Evolutionary conservation across 1,140 invertebrate species (phyloP).

Genomic region (Euwallacea similis): DNA sequence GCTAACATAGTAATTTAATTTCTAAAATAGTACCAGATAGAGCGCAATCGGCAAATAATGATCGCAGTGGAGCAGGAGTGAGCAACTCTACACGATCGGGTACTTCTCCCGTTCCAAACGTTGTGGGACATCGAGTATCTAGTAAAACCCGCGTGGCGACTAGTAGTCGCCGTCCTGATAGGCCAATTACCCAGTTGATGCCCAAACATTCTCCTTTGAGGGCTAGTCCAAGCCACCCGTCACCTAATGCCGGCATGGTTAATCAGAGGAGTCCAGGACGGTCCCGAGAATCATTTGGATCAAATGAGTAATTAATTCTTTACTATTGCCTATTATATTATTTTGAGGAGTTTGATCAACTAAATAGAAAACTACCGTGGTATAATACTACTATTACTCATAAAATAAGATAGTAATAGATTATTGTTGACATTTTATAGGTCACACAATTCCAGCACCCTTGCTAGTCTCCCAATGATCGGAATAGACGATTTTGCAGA

Average conservation of each 20-base stretch:
- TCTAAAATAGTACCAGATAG: constrained; percentile 11
- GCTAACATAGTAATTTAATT: not conserved
- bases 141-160: constrained; percentile 67
- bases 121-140: constrained; percentile 61
- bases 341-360: not conserved
- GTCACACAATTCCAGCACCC: constrained; percentile 58
- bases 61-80: constrained; percentile 28
- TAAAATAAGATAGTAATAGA: constrained; percentile 16
- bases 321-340: not conserved
- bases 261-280: constrained; percentile 44
- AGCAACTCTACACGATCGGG: constrained; percentile 48
- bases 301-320: constrained; percentile 43
- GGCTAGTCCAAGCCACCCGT: constrained; percentile 56
- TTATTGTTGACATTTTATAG: constrained; percentile 35
- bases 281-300: constrained; percentile 41
- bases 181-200: constrained; percentile 52
- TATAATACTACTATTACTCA: too few species aligned
- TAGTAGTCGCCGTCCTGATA: constrained; percentile 59
- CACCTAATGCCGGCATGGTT: constrained; percentile 41
- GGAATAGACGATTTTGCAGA: constrained; percentile 64
- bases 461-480: constrained; percentile 77
- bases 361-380: not conserved
- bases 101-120: constrained; percentile 45
- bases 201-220: constrained; percentile 59
- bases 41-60: constrained; percentile 21